Base-by-base conservation (phyloP, 2,113 vertebrate genomes). In the Microtus montanus region DNA sequence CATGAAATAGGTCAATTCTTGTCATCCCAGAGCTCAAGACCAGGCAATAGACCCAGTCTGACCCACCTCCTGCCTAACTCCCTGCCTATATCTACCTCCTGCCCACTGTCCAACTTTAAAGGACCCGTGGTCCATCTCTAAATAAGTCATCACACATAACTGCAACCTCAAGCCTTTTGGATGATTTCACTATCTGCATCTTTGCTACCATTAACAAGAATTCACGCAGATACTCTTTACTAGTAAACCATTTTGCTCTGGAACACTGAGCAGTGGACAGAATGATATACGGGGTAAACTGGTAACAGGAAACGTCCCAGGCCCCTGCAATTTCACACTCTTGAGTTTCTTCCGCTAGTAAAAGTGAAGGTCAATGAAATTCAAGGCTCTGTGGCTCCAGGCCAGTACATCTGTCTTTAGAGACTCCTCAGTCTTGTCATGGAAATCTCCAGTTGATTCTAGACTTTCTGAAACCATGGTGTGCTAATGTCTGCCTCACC, bases 301-400 rank as follows among this genome's bases (percentile, higher is more conserved):
- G 47, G 33, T 41, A 95, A 92, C 41, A 93, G 87, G 84, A 92
- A 54, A 68, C 17, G 35, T 54, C 49, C 26, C 3, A 44, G 61
- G 35, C 44, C 91, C 77, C 63, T 82, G 74, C 66, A 64, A 44
- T 79, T 91, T 96, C 90, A 94, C 73, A 94, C 68, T 80, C 63
- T 64, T 8, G 71, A 85, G 7, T 28, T 77, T 61, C 68, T 91
- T 87, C 68, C 58, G 26, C 61, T 19, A 24, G 33, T 2, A 70
- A 78, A 58, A 83, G 66, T 71, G 75, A 92, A 95, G 91, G 91
- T 86, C 68, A 82, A 26, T 35, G 93, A 90, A 94, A 94, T 70
- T 49, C 82, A 38, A 90, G 86, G 85, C 71, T 85, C 80, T 49
- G 70, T 91, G 96, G 91, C 87, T 88, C 38, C 17, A 26, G 4